A percentile compares a stretch with the other conserved stretches of the same genome.
Evolutionary conservation across 2,888 invertebrate species (phyloP).

Genomic region (Branchellion lobata): DNA sequence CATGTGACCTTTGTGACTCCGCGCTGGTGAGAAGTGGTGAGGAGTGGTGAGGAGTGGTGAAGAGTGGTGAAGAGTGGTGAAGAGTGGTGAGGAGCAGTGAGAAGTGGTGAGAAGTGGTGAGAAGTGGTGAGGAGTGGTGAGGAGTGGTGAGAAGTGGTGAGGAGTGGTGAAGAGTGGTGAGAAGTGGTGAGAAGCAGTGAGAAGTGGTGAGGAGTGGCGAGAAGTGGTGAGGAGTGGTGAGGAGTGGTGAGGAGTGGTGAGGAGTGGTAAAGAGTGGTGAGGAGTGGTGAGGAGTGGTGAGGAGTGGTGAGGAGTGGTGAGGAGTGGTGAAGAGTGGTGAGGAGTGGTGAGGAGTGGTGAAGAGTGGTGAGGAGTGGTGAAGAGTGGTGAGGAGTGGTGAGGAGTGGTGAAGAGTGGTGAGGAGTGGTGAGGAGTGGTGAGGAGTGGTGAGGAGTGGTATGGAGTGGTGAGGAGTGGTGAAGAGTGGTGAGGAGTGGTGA

Average conservation of each 20-base stretch:
- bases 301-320: neutral
- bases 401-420: constrained; percentile 12
- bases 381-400: constrained; percentile 12
- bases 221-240: neutral
- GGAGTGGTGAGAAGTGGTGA: neutral
- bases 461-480: constrained; percentile 16
- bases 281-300: neutral
- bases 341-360: neutral
- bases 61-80: neutral
- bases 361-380: constrained; percentile 15
- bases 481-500: constrained; percentile 11
- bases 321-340: constrained; percentile 54
- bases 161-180: neutral
- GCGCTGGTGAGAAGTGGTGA: constrained; percentile 47
- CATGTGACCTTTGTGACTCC: constrained; percentile 45
- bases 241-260: neutral
- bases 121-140: neutral
- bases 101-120: neutral
- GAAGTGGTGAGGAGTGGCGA: neutral
- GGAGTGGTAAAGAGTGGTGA: neutral
- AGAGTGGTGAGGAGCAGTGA: neutral
- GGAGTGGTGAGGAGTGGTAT: constrained; percentile 10
- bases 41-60: neutral
- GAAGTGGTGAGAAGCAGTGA: neutral
- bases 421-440: constrained; percentile 16